phyloP scores from a whole-genome alignment of 2,113 vertebrate genomes.

The Larimichthys crocea region DNA sequence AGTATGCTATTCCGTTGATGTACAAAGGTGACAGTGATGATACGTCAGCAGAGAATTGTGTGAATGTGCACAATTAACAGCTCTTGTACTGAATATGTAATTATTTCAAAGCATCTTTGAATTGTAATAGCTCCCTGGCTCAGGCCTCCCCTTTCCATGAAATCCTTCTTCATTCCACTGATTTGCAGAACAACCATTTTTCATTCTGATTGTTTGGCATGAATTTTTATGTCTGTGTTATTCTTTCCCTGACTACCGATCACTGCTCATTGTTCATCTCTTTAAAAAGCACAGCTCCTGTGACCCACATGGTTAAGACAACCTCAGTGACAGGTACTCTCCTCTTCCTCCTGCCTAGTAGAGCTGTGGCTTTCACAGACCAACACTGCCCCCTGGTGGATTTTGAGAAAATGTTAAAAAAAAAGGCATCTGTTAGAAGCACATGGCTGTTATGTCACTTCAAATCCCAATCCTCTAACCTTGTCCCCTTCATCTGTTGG shows the following conservation, averaged over 20 bases:
- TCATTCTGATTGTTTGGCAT: conserved; percentile 67
- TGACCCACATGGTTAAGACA: conserved; percentile 58
- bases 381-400: conserved; percentile 80
- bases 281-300: conserved; percentile 49
- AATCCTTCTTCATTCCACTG: conserved; percentile 60
- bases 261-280: conserved; percentile 57
- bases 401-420: background rate
- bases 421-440: conserved; percentile 1
- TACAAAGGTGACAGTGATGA: conserved; percentile 55
- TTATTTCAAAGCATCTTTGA: conserved; percentile 67
- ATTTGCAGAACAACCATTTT: conserved; percentile 69
- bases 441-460: conserved; percentile 17
- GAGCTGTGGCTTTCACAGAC: conserved; percentile 33
- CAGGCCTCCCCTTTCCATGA: conserved; percentile 56
- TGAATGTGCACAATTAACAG: conserved; percentile 63
- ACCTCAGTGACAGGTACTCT: conserved; percentile 57
- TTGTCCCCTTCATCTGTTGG: conserved; percentile 40
- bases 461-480: conserved; percentile 46
- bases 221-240: conserved; percentile 68
- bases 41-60: conserved; percentile 58
- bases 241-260: conserved; percentile 17
- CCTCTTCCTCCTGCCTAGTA: conserved; percentile 8
- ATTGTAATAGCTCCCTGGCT: conserved; percentile 52
- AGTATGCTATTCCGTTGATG: conserved; percentile 26
- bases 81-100: conserved; percentile 61